phyloP scores from a whole-genome alignment of 2,797 vertebrate genomes.

The Lophius americanus region DNA sequence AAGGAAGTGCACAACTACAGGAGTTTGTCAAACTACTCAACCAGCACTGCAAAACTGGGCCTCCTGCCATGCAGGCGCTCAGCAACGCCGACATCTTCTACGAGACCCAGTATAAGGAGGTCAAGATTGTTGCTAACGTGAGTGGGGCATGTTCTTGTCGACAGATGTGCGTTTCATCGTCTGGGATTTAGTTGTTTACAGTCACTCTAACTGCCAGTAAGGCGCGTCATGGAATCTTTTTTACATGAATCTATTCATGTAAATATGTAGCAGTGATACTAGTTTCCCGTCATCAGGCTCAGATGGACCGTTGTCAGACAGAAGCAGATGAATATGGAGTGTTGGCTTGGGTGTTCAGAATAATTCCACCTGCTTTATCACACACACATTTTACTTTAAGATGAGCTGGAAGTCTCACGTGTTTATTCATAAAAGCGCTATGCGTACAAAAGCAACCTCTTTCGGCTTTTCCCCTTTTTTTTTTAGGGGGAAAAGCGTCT shows the following conservation, averaged over 20 bases:
- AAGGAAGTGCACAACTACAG: constrained; percentile 93
- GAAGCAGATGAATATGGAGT: too few relatives aligned
- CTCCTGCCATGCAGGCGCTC: constrained; percentile 88
- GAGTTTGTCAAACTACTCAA: constrained; percentile 94
- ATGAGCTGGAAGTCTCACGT: background rate
- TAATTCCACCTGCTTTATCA: background rate
- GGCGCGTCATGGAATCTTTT: too few relatives aligned
- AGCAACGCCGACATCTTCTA: constrained; percentile 95
- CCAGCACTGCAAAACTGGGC: constrained; percentile 86
- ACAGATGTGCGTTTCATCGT: background rate
- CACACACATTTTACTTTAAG: background rate
- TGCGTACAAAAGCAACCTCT: too few relatives aligned
- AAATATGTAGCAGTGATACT: too few relatives aligned
- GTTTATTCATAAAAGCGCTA: too few relatives aligned
- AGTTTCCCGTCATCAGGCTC: too few relatives aligned
- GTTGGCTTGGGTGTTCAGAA: background rate
- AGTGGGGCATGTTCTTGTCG: constrained; percentile 57
- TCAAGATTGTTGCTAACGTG: constrained; percentile 97
- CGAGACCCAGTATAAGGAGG: constrained; percentile 97
- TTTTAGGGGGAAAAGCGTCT: too few relatives aligned
- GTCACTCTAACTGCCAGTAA: too few relatives aligned
- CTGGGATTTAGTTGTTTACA: background rate
- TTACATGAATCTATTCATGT: too few relatives aligned
- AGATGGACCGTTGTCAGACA: too few relatives aligned
- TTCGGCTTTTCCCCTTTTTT: too few relatives aligned